Evolutionary conservation across 1,140 invertebrate species (phyloP).

Genomic region (Charaxes varanes): DNA sequence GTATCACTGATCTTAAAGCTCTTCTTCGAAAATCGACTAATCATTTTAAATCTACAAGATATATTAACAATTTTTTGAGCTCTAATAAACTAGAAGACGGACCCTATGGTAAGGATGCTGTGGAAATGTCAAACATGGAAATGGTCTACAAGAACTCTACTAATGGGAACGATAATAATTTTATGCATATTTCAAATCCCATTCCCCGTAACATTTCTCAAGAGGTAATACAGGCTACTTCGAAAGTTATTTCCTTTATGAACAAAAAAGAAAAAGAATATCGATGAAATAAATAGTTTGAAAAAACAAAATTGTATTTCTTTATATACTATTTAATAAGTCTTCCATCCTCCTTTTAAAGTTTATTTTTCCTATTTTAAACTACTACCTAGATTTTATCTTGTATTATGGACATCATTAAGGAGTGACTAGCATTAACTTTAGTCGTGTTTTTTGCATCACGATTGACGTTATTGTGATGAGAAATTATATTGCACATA

Average conservation of each 20-base stretch:
- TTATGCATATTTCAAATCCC: not conserved
- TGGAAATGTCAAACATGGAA: constrained; percentile 10
- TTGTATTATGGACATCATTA: no score
- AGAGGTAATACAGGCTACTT: constrained; percentile 20
- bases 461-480: no score
- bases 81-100: constrained; percentile 41
- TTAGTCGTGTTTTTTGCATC: no score
- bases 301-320: no score
- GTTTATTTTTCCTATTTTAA: no score
- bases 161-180: not conserved
- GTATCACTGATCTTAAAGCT: constrained; percentile 24
- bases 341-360: no score
- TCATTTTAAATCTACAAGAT: constrained; percentile 10
- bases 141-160: not conserved
- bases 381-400: no score
- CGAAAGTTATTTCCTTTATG: constrained; percentile 42
- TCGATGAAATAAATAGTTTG: constrained; percentile 1
- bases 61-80: constrained; percentile 19
- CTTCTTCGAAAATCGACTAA: constrained; percentile 24
- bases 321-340: no score
- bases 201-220: not conserved
- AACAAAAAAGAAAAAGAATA: constrained; percentile 47
- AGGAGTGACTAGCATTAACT: no score
- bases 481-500: no score
- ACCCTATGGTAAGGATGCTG: constrained; percentile 19